Evolutionary conservation across 2,113 vertebrate species (phyloP), one percentile per base, ranked within the genome.

Genomic region (Sinocyclocheilus rhinocerous): DNA sequence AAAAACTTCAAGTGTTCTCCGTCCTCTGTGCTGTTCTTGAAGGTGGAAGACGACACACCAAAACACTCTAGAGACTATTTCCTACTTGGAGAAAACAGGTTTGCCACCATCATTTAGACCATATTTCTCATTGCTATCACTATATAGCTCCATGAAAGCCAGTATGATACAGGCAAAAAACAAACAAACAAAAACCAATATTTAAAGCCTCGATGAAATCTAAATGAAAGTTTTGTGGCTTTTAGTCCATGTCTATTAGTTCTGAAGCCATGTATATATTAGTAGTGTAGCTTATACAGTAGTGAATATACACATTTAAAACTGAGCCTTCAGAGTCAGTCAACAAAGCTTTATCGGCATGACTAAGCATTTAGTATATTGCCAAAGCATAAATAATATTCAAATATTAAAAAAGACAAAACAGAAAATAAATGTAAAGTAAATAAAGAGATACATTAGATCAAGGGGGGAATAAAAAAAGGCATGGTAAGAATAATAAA

Each of bases 31-130:
- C 94, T 99, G 85, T 95, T 92, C 89, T 89, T 99, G 88, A 93
- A 6, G 42, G 92, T 95, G 9, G n/a, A 16, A 0, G 87, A 33
- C 0, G 12, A 24, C 22, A 67, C 61, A n/a, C 8, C 4, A 29
- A 67, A 50, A 50, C 2, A 20, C 39, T 9, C 33, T 0, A 94
- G 97, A 48, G 91, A 95, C 10, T 99, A 96, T 91, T 97, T 96
- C 90, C 94, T 99, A 59, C 87, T 97, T 2, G 94, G 94, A 72
- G 86, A 83, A 18, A 94, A 87, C 92, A 96, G 94, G 98, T 98
- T 87, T 88, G 96, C 86, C 45, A n/a, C 65, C 6, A 52, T 85
- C 63, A 70, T 77, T 36, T 75, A 5, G 33, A 67, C 3, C 16
- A 29, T 36, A 29, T n/a, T 22, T 69, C 12, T 69, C 81, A 67